Percentiles rank a stretch among this genome's conserved stretches.
Evolutionary conservation across 2,797 vertebrate genomes (phyloP).

Genomic region (Pseudochaenichthys georgianus): DNA sequence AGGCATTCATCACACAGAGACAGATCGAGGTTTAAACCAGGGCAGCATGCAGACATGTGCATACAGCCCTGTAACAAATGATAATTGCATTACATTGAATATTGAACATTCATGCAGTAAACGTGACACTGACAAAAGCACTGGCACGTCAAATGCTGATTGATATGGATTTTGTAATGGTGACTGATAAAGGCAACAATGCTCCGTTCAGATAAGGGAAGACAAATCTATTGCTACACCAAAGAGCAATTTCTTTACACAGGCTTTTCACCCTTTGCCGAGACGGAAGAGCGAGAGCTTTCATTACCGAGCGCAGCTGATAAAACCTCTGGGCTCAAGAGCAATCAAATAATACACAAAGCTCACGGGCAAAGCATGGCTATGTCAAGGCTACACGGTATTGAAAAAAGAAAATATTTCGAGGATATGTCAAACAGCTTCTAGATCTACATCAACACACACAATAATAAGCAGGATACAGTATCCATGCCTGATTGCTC

Average conservation of each 20-base stretch:
- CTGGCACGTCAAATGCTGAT: constrained; percentile 31
- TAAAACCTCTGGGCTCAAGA: constrained; percentile 57
- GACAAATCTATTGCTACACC: constrained; percentile 57
- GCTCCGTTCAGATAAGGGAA: constrained; percentile 56
- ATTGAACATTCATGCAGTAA: neutral
- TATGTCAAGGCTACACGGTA: constrained; percentile 6
- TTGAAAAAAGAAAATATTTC: neutral
- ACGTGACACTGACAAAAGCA: constrained; percentile 24
- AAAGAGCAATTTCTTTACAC: constrained; percentile 61
- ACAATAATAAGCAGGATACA: neutral
- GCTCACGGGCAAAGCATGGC: constrained; percentile 27
- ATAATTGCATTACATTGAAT: constrained; percentile 2
- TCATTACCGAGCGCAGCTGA: constrained; percentile 61
- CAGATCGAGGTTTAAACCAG: constrained; percentile 3
- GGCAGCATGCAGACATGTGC: neutral
- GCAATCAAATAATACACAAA: constrained; percentile 55
- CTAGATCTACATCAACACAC: constrained; percentile 1
- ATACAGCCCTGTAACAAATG: neutral
- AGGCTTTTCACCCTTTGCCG: constrained; percentile 49
- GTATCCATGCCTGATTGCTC: neutral
- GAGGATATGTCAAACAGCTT: neutral
- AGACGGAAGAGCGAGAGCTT: constrained; percentile 53
- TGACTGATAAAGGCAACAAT: constrained; percentile 64
- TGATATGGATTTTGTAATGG: constrained; percentile 55
- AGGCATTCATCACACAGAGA: constrained; percentile 1